These are phyloP conservation scores for Rhopalosiphum padi DNA, from an alignment of 1,140 invertebrate species.

Conservation along the genomic window DNA sequence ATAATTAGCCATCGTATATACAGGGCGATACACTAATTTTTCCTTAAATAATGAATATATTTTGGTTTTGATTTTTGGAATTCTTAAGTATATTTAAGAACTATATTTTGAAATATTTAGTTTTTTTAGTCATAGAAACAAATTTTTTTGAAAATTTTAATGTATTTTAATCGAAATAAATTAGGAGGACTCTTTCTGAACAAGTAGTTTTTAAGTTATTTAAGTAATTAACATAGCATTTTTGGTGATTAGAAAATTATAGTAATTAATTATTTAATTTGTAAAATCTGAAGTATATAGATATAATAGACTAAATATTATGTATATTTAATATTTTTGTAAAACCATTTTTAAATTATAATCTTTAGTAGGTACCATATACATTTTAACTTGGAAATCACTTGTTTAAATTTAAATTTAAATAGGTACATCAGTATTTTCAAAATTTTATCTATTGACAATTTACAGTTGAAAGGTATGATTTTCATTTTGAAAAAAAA, in stretches of 20 bases:
- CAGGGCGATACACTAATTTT: background rate
- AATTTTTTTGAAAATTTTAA: background rate
- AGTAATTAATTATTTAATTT: background rate
- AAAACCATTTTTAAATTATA: background rate
- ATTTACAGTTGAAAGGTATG: background rate
- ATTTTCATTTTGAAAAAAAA: background rate
- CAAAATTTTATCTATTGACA: background rate
- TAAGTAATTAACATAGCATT: too few species aligned
- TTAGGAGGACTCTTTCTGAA: too few species aligned
- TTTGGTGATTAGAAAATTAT: background rate
- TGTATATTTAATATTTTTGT: background rate
- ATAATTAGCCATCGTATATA: background rate
- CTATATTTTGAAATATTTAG: background rate
- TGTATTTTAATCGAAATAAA: background rate
- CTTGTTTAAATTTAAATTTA: background rate
- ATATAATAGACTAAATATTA: too few species aligned
- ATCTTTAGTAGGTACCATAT: background rate
- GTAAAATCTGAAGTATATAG: background rate
- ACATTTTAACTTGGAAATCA: background rate
- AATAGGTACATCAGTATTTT: background rate
- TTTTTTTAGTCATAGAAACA: background rate
- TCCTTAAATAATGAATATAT: background rate
- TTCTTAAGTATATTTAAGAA: background rate
- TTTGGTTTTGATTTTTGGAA: background rate
- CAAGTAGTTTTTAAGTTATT: too few species aligned